A percentile compares a stretch with the other conserved stretches of the same genome.
These are phyloP conservation scores for Erpetoichthys calabaricus DNA, from an alignment of 2,797 vertebrate species.

Conservation along the genomic window DNA sequence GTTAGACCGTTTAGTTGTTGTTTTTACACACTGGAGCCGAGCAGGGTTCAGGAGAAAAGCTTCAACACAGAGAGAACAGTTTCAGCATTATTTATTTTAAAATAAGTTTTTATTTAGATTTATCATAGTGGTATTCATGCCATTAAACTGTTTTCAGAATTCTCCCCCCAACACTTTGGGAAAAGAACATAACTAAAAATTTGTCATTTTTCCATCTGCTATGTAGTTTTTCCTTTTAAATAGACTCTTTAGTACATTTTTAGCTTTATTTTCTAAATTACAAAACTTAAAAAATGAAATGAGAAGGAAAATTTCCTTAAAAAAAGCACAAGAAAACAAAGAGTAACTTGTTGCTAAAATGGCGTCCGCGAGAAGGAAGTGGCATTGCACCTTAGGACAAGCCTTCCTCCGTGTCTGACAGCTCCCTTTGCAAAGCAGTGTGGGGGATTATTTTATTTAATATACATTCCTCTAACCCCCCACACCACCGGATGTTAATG, in stretches of 20 bases:
- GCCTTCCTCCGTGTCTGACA: conserved; percentile 25
- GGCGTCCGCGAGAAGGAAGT: conserved; percentile 26
- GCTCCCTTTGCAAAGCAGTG: conserved; percentile 37
- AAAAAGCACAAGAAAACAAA: conserved; percentile 40
- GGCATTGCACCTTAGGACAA: conserved; percentile 1
- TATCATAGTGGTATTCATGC: conserved; percentile 81
- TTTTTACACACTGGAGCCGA: no score
- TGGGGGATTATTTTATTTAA: conserved; percentile 32
- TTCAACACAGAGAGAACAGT: conserved; percentile 48
- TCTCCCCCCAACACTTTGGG: conserved; percentile 42
- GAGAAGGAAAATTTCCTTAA: conserved; percentile 53
- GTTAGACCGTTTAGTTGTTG: no score
- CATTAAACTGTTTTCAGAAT: conserved; percentile 53
- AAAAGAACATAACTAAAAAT: conserved; percentile 50
- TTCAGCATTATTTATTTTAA: conserved; percentile 68
- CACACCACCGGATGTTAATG: conserved; percentile 26
- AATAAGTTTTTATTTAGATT: conserved; percentile 95
- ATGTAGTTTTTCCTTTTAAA: conserved; percentile 67
- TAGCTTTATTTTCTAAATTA: conserved; percentile 76
- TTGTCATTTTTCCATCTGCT: conserved; percentile 54
- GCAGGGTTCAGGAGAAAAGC: no score
- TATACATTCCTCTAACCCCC: conserved; percentile 26
- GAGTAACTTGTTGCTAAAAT: conserved; percentile 28
- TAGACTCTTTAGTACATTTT: conserved; percentile 83
- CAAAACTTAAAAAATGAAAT: conserved; percentile 64